Base-by-base conservation (phyloP, 2,888 invertebrate genomes). In the Sarcophaga variegata region DNA sequence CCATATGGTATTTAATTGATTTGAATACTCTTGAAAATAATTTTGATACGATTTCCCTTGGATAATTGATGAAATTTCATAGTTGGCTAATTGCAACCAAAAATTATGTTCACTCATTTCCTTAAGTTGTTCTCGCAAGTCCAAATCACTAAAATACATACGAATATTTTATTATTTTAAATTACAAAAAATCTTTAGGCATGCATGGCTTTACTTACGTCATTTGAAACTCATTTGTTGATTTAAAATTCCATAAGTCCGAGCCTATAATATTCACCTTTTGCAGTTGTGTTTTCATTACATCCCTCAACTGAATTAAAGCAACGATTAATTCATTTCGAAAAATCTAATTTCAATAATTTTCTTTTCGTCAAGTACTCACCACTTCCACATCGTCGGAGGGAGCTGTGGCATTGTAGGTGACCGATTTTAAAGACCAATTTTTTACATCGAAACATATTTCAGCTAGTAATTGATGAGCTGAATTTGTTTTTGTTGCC, bases 1-100 rank as follows among this genome's bases (percentile, higher is more conserved):
- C 88, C 88, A 88, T 63, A 88, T 71, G 45, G 70, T 87, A 27
- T 85, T 81, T 22, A 88, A 78, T 14, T 84, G 66, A 27, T 80
- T 54, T 1, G 11, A 14, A 71, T 79, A 88, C 74, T 77, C 82
- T 4, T n/a, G 49, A 3, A 85, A 85, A 62, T 77, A 81, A 12
- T 74, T 45, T 8, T 5, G 14, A 27, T 62, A 67, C 1, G 66
- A 67, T 8, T 67, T n/a, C 5, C 76, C 77, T 71, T 85, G 85
- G 1, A 85, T 72, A 67, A 85, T 71, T 12, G 72, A n/a, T 0
- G 81, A 72, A 0, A 72, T n/a, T 67, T 85, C 81, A 17, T 77
- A 85, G 20, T 66, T 77, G 49, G 81, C 85, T 17, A 85, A 54
- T 22, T 67, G 17, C 0, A 85, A n/a, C 85, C 85, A 85, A 2